Percentiles rank a stretch among this genome's conserved stretches.
Evolutionary conservation across 2,888 invertebrate species (phyloP).

Genomic region (Noctua janthina): DNA sequence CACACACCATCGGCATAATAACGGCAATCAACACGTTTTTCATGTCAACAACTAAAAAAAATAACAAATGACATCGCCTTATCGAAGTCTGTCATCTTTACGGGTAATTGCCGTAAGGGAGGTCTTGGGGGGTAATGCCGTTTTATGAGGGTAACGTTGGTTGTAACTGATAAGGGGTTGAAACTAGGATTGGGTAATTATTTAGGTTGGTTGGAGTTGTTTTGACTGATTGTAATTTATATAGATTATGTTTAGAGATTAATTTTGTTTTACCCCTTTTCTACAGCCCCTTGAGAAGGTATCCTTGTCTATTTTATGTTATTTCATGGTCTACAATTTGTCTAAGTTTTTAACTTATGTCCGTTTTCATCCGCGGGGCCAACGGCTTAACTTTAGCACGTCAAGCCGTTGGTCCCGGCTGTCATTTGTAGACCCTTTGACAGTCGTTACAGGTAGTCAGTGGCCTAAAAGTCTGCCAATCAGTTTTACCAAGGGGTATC

Average conservation of each 20-base stretch:
- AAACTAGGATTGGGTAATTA: constrained; percentile 50
- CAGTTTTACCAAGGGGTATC: too few relatives aligned
- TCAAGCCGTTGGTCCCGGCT: too few relatives aligned
- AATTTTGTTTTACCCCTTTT: background rate
- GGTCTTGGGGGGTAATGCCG: constrained; percentile 30
- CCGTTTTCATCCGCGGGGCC: too few relatives aligned
- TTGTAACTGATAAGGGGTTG: constrained; percentile 51
- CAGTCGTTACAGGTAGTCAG: too few relatives aligned
- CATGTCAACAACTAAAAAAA: constrained; percentile 82
- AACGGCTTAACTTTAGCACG: too few relatives aligned
- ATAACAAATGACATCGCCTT: constrained; percentile 85
- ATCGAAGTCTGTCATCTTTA: constrained; percentile 80
- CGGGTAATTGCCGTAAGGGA: constrained; percentile 73
- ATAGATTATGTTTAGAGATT: constrained; percentile 18
- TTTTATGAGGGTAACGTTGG: constrained; percentile 58
- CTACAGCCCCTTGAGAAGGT: too few relatives aligned
- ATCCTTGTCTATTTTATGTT: too few relatives aligned
- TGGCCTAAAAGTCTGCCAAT: too few relatives aligned
- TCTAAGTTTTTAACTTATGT: too few relatives aligned
- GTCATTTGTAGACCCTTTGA: too few relatives aligned
- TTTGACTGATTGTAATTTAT: constrained; percentile 38
- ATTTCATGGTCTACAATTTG: too few relatives aligned
- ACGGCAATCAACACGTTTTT: constrained; percentile 83
- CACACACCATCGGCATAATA: constrained; percentile 82
- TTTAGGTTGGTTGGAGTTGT: constrained; percentile 50